These are phyloP conservation scores for Seriola rivoliana DNA, from an alignment of 2,113 vertebrate species.

Conservation along the genomic window DNA sequence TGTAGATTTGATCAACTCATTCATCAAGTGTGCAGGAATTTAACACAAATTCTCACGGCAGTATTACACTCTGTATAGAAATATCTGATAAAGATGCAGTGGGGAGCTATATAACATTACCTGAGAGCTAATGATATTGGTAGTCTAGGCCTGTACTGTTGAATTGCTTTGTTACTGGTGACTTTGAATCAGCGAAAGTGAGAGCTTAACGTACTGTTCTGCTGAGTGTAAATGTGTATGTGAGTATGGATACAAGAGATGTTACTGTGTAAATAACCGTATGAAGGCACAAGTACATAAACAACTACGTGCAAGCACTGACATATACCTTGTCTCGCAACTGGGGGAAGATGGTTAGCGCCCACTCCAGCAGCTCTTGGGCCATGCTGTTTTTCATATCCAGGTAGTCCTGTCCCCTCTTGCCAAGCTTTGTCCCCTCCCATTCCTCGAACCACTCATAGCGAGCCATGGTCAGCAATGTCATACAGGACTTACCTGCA, in stretches of 20 bases:
- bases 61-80: too few species aligned
- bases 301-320: not conserved
- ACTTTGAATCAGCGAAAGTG: too few species aligned
- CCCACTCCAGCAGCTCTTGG: constrained; percentile 82
- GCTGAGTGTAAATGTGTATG: too few species aligned
- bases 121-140: not conserved
- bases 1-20: too few species aligned
- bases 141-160: not conserved
- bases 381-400: constrained; percentile 84
- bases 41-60: too few species aligned
- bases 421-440: constrained; percentile 76
- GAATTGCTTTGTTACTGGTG: not conserved
- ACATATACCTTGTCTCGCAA: constrained; percentile 82
- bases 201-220: too few species aligned
- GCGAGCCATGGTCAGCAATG: constrained; percentile 87
- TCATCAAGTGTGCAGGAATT: too few species aligned
- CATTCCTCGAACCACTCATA: constrained; percentile 88
- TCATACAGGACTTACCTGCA: constrained; percentile 88
- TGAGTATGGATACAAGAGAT: too few species aligned
- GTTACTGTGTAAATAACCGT: too few species aligned
- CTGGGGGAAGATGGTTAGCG: constrained; percentile 84
- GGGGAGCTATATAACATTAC: too few species aligned
- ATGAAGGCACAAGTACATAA: not conserved
- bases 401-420: constrained; percentile 81
- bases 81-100: too few species aligned